Conservation (phyloP, 2,113 vertebrate genomes). For the Ptilonorhynchus violaceus region DNA sequence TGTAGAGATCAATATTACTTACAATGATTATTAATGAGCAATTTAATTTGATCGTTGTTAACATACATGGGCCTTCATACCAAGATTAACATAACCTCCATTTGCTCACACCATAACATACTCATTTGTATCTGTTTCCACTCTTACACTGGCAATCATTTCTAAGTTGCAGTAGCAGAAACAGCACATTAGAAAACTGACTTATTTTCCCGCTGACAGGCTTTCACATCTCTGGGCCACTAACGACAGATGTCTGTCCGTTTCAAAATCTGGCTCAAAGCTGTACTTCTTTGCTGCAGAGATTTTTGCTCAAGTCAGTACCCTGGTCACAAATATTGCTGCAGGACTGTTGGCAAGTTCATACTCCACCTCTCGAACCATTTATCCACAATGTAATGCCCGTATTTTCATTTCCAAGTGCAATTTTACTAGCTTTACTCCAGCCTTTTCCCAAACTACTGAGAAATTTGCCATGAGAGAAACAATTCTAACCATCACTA, state of each 20-base stretch:
- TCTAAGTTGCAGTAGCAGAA: background rate
- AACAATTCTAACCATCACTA: background rate
- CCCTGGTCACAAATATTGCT: background rate
- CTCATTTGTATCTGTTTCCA: background rate
- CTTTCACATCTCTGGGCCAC: background rate
- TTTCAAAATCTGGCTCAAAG: background rate
- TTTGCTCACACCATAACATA: background rate
- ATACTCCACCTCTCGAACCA: background rate
- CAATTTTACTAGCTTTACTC: background rate
- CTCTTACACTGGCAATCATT: background rate
- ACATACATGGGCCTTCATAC: background rate
- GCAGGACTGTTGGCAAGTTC: background rate
- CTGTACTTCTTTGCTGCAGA: background rate
- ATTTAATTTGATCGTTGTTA: background rate
- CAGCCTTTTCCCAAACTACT: background rate
- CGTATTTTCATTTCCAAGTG: background rate
- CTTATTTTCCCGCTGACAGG: background rate
- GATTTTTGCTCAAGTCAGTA: background rate
- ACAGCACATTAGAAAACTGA: background rate
- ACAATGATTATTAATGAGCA: background rate
- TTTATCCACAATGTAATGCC: background rate
- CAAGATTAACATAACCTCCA: background rate
- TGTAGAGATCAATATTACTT: background rate
- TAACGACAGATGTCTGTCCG: background rate
- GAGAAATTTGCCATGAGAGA: background rate